Conservation (phyloP, 2,113 vertebrate species). For the Ceyx melanurus region DNA sequence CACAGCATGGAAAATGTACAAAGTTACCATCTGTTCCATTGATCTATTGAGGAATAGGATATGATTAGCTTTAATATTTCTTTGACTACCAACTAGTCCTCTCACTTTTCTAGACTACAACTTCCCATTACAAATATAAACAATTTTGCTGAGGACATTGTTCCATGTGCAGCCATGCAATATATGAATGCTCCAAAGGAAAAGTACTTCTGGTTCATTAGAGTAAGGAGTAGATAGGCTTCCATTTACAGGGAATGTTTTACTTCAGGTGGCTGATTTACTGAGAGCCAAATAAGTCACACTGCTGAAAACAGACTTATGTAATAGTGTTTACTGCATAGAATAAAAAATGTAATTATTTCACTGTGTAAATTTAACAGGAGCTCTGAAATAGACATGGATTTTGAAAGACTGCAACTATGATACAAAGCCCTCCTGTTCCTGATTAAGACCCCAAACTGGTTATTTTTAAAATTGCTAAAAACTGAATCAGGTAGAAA, state of each 20-base stretch:
- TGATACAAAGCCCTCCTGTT: neutral
- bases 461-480: neutral
- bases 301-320: neutral
- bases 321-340: neutral
- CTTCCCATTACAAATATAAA: neutral
- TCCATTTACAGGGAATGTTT: neutral
- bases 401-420: neutral
- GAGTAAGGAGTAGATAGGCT: neutral
- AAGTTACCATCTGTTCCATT: conserved; percentile 31
- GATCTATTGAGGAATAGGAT: conserved; percentile 25
- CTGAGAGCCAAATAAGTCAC: neutral
- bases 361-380: neutral
- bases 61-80: conserved; percentile 12
- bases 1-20: conserved; percentile 4
- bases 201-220: neutral
- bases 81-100: neutral
- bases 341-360: neutral
- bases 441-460: neutral
- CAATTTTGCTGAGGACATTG: neutral
- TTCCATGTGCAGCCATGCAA: neutral
- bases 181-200: neutral
- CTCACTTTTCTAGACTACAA: neutral
- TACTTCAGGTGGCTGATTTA: neutral
- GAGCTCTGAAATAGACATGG: neutral
- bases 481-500: neutral